A percentile compares a stretch with the other conserved stretches of the same genome.
These are phyloP conservation scores for Tachypleus tridentatus DNA, from an alignment of 1,140 invertebrate species.

Conservation along the genomic window DNA sequence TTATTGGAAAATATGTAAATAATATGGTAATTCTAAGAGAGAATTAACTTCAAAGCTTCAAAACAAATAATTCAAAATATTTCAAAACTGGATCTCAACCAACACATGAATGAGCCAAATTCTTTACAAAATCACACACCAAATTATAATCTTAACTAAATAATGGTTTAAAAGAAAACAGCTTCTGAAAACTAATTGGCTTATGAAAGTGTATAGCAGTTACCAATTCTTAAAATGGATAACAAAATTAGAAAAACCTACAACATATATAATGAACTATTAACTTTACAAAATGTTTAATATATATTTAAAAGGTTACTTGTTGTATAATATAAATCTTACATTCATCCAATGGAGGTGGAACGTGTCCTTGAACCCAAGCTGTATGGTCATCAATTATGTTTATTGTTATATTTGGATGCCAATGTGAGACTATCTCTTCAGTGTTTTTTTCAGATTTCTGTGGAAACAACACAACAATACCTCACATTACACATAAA, in stretches of 20 bases:
- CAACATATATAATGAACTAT: background rate
- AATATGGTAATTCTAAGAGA: no score
- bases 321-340: slow-evolving; percentile 28
- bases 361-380: slow-evolving; percentile 73
- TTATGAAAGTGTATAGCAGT: background rate
- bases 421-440: slow-evolving; percentile 95
- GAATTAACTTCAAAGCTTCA: no score
- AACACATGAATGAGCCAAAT: no score
- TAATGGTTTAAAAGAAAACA: background rate
- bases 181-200: background rate
- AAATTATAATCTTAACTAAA: background rate
- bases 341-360: slow-evolving; percentile 84
- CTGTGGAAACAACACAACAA: no score
- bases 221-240: background rate
- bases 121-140: no score
- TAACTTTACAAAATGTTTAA: no score
- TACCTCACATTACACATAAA: no score
- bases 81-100: no score
- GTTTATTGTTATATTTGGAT: slow-evolving; percentile 96
- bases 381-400: slow-evolving; percentile 86
- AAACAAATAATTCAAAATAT: no score
- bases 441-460: slow-evolving; percentile 30
- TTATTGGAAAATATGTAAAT: no score
- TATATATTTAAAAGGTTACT: background rate
- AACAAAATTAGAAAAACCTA: background rate